Percentiles rank a stretch among this genome's conserved stretches.
Evolutionary conservation across 2,888 invertebrate genomes (phyloP).

Genomic region (Chironomus tentans): DNA sequence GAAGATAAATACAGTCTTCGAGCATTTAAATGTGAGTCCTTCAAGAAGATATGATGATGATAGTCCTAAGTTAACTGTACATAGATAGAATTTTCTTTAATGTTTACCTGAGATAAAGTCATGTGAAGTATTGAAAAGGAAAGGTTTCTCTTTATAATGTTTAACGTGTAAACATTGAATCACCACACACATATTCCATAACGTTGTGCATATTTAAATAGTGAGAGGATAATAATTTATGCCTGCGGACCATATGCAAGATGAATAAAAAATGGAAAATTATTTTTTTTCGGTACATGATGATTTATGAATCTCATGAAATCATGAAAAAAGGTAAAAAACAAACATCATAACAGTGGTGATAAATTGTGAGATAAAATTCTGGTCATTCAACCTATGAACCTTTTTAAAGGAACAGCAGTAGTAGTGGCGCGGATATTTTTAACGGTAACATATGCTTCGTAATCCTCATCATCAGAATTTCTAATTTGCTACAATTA

Average conservation of each 20-base stretch:
- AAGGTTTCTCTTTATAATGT: not conserved
- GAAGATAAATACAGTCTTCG: too few relatives aligned
- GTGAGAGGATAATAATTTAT: not conserved
- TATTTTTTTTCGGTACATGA: too few relatives aligned
- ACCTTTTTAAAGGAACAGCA: not conserved
- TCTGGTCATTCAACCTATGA: slow-evolving; percentile 21
- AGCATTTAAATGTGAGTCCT: too few relatives aligned
- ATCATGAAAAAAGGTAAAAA: not conserved
- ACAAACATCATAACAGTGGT: slow-evolving; percentile 10
- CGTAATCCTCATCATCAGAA: not conserved
- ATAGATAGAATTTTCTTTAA: not conserved
- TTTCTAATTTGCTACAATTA: not conserved
- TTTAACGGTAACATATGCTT: not conserved
- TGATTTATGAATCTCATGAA: slow-evolving; percentile 12
- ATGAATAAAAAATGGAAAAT: not conserved
- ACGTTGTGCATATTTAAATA: too few relatives aligned
- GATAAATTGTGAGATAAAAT: slow-evolving; percentile 13
- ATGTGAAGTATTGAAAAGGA: too few relatives aligned
- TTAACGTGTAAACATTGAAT: slow-evolving; percentile 13
- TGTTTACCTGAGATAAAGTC: not conserved
- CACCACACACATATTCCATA: not conserved
- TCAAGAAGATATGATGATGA: too few relatives aligned
- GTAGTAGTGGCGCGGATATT: not conserved
- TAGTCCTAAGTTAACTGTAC: not conserved
- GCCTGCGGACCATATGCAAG: not conserved